Conservation (phyloP, 2,888 invertebrate species). For the Amblyjoppa proteus region DNA sequence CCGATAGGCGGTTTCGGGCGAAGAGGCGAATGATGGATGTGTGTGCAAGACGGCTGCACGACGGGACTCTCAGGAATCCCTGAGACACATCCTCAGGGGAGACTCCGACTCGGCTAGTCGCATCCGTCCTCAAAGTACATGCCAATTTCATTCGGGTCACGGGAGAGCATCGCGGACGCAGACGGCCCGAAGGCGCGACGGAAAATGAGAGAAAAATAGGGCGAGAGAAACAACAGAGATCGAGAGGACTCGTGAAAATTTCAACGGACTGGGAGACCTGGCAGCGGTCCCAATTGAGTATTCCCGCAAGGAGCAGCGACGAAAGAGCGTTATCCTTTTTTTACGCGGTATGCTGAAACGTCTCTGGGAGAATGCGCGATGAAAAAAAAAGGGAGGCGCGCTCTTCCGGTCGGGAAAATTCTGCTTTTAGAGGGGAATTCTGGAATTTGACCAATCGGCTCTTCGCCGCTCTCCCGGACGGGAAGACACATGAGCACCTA, state of each 20-base stretch:
- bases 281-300: conserved; percentile 52
- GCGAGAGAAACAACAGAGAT: conserved; percentile 21
- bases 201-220: background rate
- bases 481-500: background rate
- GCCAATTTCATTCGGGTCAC: conserved; percentile 38
- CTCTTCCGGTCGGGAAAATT: background rate
- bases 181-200: background rate
- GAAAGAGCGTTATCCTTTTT: conserved; percentile 18
- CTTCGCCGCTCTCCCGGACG: background rate
- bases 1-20: background rate
- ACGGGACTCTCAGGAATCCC: conserved; percentile 2
- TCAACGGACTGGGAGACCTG: conserved; percentile 57
- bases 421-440: background rate
- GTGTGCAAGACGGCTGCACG: background rate
- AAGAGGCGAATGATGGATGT: background rate
- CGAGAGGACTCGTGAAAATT: conserved; percentile 48
- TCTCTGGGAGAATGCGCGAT: background rate
- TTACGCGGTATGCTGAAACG: background rate
- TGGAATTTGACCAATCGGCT: conserved; percentile 16
- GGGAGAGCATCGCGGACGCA: background rate
- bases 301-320: conserved; percentile 22
- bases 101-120: conserved; percentile 16
- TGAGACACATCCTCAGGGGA: conserved; percentile 11
- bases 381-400: conserved; percentile 26
- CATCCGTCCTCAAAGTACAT: conserved; percentile 28